phyloP scores from a whole-genome alignment of 1,140 invertebrate species.

The Hormaphis cornu region DNA sequence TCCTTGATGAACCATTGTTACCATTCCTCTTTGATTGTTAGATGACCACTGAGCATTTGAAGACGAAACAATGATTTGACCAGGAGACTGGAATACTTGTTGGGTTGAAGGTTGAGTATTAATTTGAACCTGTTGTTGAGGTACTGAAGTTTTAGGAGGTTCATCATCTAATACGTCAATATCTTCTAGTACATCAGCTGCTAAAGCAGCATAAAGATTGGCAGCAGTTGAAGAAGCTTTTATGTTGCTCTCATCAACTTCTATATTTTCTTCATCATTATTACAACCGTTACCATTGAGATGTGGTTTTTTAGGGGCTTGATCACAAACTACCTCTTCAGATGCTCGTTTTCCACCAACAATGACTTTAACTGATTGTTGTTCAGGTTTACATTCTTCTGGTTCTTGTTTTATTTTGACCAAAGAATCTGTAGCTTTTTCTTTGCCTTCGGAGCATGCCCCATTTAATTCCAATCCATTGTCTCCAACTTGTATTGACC shows the following conservation, averaged over 20 bases:
- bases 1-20: slow-evolving; percentile 28
- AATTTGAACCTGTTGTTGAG: slow-evolving; percentile 14
- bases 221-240: slow-evolving; percentile 59
- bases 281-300: slow-evolving; percentile 35
- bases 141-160: neutral
- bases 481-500: slow-evolving; percentile 51
- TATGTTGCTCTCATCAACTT: slow-evolving; percentile 44
- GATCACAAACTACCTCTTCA: slow-evolving; percentile 47
- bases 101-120: neutral
- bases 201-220: slow-evolving; percentile 58
- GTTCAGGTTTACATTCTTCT: neutral
- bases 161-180: slow-evolving; percentile 46
- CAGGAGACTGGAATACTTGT: slow-evolving; percentile 11
- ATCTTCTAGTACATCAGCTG: slow-evolving; percentile 59
- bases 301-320: slow-evolving; percentile 37
- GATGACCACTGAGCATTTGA: slow-evolving; percentile 18
- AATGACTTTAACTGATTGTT: slow-evolving; percentile 16
- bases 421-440: slow-evolving; percentile 34
- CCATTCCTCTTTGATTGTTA: slow-evolving; percentile 29
- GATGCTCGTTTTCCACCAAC: slow-evolving; percentile 44
- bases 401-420: slow-evolving; percentile 6
- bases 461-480: slow-evolving; percentile 49
- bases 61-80: slow-evolving; percentile 23
- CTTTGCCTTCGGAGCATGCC: neutral
- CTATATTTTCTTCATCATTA: slow-evolving; percentile 38